These are phyloP conservation scores for Streptopelia turtur DNA, from an alignment of 2,797 vertebrate genomes.

Conservation along the genomic window DNA sequence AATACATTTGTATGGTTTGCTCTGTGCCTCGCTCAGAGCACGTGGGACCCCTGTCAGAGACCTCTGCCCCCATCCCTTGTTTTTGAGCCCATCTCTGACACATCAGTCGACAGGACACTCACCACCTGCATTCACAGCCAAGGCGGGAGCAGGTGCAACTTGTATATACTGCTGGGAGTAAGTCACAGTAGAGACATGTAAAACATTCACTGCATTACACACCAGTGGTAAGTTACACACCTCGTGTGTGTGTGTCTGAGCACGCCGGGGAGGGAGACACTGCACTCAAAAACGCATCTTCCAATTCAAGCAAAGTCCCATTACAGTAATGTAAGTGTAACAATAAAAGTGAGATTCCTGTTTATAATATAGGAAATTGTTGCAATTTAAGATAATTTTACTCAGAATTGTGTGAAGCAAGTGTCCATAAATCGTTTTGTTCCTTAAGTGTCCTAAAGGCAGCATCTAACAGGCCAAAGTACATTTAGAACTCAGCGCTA, in stretches of 20 bases:
- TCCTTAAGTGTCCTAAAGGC: background rate
- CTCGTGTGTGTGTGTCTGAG: background rate
- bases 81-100: background rate
- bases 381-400: background rate
- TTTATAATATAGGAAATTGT: background rate
- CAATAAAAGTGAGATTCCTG: background rate
- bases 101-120: background rate
- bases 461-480: background rate
- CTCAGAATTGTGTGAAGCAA: background rate
- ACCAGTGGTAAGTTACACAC: background rate
- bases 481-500: background rate
- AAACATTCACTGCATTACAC: background rate
- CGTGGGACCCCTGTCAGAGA: background rate
- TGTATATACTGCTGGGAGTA: background rate
- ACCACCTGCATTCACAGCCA: background rate
- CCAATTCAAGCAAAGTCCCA: background rate
- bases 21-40: accelerated
- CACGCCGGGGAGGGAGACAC: background rate
- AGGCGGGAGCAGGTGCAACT: background rate
- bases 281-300: background rate
- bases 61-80: background rate
- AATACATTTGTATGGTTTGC: accelerated
- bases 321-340: background rate
- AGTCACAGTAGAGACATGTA: background rate
- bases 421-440: background rate